Evolutionary conservation across 2,113 vertebrate genomes (phyloP), one percentile per base, ranked within the genome.

Genomic region (Ovis canadensis): DNA sequence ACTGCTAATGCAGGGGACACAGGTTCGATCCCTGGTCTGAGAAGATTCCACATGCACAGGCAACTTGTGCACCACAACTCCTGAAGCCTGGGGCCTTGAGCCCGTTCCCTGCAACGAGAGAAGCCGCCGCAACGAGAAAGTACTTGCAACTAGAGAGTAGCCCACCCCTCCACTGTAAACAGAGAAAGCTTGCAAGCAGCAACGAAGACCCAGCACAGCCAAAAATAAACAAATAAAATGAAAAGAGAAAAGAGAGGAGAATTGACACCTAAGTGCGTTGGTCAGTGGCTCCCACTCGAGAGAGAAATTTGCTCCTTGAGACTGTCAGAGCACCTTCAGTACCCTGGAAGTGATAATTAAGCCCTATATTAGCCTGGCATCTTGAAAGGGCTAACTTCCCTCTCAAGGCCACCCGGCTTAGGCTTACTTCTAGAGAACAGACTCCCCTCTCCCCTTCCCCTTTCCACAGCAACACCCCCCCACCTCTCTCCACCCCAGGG

Each of bases 321-420:
- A 64, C 36, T 84, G 21, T 16, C 5, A 0, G 90, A 88, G 62
- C 52, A 81, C 17, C 36, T 60, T 94, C 74, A 95, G 64, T 77
- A 77, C 14, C 43, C 27, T 14, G 43, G 33, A 95, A 82, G 88
- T 94, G 90, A 62, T 95, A 81, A 97, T 98, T 74, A 95, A 83
- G 86, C 67, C 60, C 67, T 91, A 62, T 84, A 67, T 59, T 91
- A 93, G 92, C 81, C 78, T 60, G 82, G 43, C 3, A 5, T 83
- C 81, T 92, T 64, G 25, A 90, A 96, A 91, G 91, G 83, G 89
- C 90, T 96, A 96, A 93, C 85, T 88, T 74, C 83, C 84, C 23
- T 92, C 77, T 78, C 60, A 71, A 91, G 55, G 27, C 45, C 80
- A 36, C 3, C 2, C 17, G 1, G 67, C n/a, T 71, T 23, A 71